A percentile compares a stretch with the other conserved stretches of the same genome.
Conservation (phyloP, 1,140 invertebrate species). For the Cydia strobilella region DNA sequence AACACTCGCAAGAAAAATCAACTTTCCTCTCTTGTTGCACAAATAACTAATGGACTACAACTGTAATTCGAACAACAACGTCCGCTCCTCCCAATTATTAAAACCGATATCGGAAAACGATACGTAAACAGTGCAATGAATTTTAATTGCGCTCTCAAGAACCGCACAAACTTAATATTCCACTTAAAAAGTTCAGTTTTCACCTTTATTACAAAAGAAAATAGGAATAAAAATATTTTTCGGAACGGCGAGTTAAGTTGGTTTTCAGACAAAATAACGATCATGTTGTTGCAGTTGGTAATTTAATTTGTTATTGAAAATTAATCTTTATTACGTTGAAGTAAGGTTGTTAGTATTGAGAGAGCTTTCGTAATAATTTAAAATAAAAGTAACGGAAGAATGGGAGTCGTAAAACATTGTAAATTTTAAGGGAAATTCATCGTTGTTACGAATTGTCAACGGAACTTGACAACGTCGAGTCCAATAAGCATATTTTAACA, state of each 20-base stretch:
- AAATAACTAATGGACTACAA: too few relatives aligned
- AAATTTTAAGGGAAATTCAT: neutral
- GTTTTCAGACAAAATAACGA: conserved; percentile 2
- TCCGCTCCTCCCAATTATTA: neutral
- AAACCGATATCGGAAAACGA: conserved; percentile 18
- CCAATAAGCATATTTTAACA: neutral
- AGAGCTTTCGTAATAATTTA: neutral
- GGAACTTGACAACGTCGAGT: neutral
- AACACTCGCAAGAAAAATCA: too few relatives aligned
- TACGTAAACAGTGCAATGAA: conserved; percentile 5
- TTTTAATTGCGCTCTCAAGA: conserved; percentile 3
- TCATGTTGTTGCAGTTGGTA: neutral
- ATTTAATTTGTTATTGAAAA: neutral
- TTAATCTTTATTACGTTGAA: neutral
- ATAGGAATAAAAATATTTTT: neutral
- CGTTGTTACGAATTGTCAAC: neutral
- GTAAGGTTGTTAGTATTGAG: neutral
- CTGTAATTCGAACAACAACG: neutral
- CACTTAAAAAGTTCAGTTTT: neutral
- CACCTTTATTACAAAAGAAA: neutral
- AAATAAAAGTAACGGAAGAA: conserved; percentile 9
- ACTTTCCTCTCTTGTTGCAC: too few relatives aligned
- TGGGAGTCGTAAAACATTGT: neutral
- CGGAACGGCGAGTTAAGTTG: neutral
- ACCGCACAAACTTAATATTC: neutral